phyloP scores from a whole-genome alignment of 2,113 vertebrate species.

The Prionailurus bengalensis region DNA sequence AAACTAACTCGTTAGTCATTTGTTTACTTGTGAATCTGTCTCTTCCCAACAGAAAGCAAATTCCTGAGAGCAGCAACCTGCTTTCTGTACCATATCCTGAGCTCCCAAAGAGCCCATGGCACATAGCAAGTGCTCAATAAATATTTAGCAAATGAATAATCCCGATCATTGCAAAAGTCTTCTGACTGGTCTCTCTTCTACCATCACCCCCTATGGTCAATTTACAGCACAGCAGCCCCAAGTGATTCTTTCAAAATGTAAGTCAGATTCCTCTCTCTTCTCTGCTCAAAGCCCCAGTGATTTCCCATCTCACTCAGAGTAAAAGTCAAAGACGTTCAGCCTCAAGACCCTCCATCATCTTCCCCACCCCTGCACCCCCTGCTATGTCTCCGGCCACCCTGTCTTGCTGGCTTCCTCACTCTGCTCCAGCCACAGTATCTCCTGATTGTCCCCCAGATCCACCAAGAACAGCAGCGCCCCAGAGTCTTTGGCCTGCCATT shows the following conservation, averaged over 20 bases:
- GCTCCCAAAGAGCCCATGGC: neutral
- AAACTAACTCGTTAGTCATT: neutral
- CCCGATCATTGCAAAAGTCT: neutral
- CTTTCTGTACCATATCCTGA: neutral
- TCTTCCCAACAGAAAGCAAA: neutral
- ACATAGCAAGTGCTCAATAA: neutral
- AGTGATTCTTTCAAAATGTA: neutral
- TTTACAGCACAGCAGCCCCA: neutral
- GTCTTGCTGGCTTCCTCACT: neutral
- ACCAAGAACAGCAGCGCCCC: neutral
- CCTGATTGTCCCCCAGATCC: neutral
- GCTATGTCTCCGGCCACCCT: accelerated
- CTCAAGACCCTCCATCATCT: too few relatives aligned
- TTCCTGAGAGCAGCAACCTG: neutral
- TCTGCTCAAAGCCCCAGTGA: neutral
- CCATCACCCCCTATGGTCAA: accelerated
- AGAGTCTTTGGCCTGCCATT: neutral
- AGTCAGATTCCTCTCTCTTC: neutral
- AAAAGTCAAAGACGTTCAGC: neutral
- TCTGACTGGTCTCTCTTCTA: neutral
- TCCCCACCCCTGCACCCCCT: neutral
- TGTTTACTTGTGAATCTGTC: neutral
- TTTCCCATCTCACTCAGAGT: neutral
- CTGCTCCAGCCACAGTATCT: neutral
- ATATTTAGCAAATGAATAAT: neutral